Evolutionary conservation across 2,888 invertebrate genomes (phyloP).

Genomic region (Synergus japonicus): DNA sequence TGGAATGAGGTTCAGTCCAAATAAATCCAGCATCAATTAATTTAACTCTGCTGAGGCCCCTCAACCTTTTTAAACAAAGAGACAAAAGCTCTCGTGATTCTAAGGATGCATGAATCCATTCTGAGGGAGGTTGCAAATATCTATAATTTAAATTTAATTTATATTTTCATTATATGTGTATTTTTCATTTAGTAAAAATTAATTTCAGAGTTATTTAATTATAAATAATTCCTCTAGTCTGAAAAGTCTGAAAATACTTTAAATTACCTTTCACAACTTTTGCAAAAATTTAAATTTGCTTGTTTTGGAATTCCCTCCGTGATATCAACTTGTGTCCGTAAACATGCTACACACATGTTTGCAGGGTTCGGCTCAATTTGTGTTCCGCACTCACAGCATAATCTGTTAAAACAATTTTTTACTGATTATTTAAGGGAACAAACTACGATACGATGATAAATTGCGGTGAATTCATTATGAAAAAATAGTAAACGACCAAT

Average conservation of each 20-base stretch:
- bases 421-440: no score
- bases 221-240: no score
- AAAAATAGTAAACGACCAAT: no score
- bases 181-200: not conserved
- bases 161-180: not conserved
- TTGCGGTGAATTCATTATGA: no score
- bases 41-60: slow-evolving; percentile 92
- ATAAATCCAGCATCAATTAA: slow-evolving; percentile 97
- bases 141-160: slow-evolving; percentile 70
- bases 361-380: slow-evolving; percentile 96
- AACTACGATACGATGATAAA: no score
- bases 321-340: slow-evolving; percentile 95
- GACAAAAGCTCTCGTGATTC: slow-evolving; percentile 94
- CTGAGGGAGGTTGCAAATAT: slow-evolving; percentile 94
- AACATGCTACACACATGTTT: slow-evolving; percentile 98
- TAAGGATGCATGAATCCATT: slow-evolving; percentile 91
- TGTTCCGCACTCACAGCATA: slow-evolving; percentile 97
- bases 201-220: not conserved
- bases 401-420: slow-evolving; percentile 76
- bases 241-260: not conserved
- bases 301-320: slow-evolving; percentile 98
- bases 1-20: slow-evolving; percentile 99
- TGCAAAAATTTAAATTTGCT: slow-evolving; percentile 92
- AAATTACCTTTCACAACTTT: slow-evolving; percentile 92
- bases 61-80: slow-evolving; percentile 94